These are phyloP conservation scores for Uromys caudimaculatus DNA, from an alignment of 2,797 vertebrate genomes.

Conservation along the genomic window DNA sequence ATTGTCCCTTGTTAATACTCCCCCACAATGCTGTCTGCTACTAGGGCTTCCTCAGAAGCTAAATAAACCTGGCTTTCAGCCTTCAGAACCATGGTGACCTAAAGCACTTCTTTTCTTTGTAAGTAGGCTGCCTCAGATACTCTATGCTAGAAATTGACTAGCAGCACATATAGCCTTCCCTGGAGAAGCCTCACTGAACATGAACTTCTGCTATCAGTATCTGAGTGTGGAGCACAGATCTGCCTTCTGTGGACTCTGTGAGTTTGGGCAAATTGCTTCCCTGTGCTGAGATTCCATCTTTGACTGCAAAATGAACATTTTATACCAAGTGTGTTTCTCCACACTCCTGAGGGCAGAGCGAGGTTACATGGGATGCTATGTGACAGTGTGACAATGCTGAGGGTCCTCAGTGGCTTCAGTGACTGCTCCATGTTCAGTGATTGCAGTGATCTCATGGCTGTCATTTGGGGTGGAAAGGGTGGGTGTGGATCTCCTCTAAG, in stretches of 20 bases:
- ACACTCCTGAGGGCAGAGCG: neutral
- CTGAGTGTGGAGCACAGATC: neutral
- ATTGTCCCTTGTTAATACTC: neutral
- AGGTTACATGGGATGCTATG: neutral
- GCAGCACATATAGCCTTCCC: neutral
- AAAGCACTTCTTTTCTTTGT: neutral
- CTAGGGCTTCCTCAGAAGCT: neutral
- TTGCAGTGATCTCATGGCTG: neutral
- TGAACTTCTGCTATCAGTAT: neutral
- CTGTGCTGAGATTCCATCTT: neutral
- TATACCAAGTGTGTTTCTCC: neutral
- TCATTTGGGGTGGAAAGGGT: neutral
- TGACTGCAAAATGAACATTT: neutral
- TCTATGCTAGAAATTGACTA: neutral
- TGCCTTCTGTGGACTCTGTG: neutral
- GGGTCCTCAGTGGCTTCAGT: neutral
- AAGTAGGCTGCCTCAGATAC: neutral
- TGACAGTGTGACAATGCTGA: neutral
- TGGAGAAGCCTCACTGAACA: neutral
- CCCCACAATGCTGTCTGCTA: neutral
- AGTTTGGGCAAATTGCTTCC: neutral
- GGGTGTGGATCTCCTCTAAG: neutral
- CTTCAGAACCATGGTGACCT: neutral
- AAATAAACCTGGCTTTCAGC: neutral
- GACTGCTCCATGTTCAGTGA: neutral